phyloP scores from a whole-genome alignment of 2,113 vertebrate genomes.

The Rhagologus leucostigma region DNA sequence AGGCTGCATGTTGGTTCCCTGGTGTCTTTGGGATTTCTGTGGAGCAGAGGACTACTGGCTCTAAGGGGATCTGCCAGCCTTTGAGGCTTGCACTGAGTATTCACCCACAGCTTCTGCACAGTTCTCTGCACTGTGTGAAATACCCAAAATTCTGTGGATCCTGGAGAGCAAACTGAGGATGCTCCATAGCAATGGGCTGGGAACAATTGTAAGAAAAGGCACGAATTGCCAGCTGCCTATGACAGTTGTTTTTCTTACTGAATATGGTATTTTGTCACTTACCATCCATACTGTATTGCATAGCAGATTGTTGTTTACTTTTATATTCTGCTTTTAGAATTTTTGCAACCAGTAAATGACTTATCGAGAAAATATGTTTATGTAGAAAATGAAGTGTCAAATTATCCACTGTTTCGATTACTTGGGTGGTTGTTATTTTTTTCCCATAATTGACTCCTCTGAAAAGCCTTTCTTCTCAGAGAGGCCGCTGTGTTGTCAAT shows the following conservation, averaged over 20 bases:
- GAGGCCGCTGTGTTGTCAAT: conserved; percentile 15
- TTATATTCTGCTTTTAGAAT: conserved; percentile 20
- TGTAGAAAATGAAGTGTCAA: conserved; percentile 45
- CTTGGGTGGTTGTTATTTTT: conserved; percentile 31
- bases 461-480: conserved; percentile 14
- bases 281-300: neutral
- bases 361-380: conserved; percentile 45
- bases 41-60: neutral
- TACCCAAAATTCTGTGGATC: neutral
- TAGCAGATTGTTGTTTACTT: conserved; percentile 32
- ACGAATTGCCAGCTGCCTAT: neutral
- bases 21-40: neutral
- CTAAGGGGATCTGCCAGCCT: neutral
- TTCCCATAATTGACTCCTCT: conserved; percentile 39
- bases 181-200: neutral
- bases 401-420: conserved; percentile 32
- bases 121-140: neutral
- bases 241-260: conserved; percentile 12
- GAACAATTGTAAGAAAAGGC: neutral
- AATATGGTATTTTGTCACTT: conserved; percentile 29
- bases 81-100: neutral
- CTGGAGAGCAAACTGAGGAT: neutral
- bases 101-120: neutral
- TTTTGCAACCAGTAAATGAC: conserved; percentile 32
- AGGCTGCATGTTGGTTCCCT: neutral